Evolutionary conservation across 2,888 invertebrate genomes (phyloP).

Genomic region (Amiota minor): DNA sequence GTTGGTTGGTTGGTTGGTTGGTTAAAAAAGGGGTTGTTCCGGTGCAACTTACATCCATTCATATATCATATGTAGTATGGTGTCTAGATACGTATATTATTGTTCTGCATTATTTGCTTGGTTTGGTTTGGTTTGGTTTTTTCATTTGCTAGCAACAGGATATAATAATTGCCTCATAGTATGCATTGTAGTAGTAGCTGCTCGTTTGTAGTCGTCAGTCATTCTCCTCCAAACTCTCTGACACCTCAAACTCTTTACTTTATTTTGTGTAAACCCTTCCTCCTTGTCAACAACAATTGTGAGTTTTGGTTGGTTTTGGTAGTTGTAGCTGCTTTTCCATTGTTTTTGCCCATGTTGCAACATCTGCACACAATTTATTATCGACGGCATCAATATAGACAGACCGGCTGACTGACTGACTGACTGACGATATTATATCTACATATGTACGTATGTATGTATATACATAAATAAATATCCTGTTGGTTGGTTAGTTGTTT

Average conservation of each 20-base stretch:
- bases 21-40: slow-evolving; percentile 18
- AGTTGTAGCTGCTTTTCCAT: slow-evolving; percentile 32
- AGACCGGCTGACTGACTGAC: no score
- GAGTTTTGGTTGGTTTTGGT: slow-evolving; percentile 36
- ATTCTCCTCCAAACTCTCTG: not conserved
- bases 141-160: slow-evolving; percentile 19
- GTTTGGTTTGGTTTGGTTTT: not conserved
- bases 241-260: not conserved
- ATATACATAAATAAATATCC: slow-evolving; percentile 16
- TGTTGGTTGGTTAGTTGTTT: not conserved
- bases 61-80: not conserved
- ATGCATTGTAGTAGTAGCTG: not conserved
- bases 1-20: not conserved
- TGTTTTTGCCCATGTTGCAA: not conserved
- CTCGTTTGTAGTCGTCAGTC: not conserved
- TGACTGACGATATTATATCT: no score
- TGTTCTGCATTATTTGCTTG: no score
- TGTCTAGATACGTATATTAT: no score
- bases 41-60: no score
- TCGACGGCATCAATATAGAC: slow-evolving; percentile 3
- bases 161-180: slow-evolving; percentile 1
- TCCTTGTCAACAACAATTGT: slow-evolving; percentile 3
- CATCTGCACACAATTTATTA: slow-evolving; percentile 19
- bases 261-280: not conserved
- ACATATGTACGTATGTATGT: not conserved